These are phyloP conservation scores for Noctua fimbriata DNA, from an alignment of 2,888 invertebrate genomes.

Conservation along the genomic window DNA sequence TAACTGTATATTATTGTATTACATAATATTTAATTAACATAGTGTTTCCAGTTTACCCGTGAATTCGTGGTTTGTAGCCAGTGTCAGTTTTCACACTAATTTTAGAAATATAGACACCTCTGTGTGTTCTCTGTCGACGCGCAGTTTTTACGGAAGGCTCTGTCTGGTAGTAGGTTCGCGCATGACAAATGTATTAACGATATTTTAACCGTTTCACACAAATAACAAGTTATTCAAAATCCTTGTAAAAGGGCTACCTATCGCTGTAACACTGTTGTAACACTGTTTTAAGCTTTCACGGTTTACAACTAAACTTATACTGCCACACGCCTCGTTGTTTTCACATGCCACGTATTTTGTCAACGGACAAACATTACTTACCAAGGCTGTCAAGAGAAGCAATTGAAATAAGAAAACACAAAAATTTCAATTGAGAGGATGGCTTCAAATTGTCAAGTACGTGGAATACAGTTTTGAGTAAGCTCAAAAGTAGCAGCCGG, in stretches of 20 bases:
- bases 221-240: neutral
- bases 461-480: too few relatives aligned
- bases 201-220: slow-evolving; percentile 4
- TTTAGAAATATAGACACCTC: slow-evolving; percentile 70
- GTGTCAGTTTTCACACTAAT: slow-evolving; percentile 80
- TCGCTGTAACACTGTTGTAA: too few relatives aligned
- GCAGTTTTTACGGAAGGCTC: slow-evolving; percentile 70
- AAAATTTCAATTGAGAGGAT: too few relatives aligned
- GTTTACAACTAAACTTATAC: too few relatives aligned
- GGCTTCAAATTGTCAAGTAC: too few relatives aligned
- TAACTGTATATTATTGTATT: slow-evolving; percentile 56
- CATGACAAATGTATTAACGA: neutral
- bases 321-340: too few relatives aligned
- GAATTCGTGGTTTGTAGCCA: slow-evolving; percentile 73
- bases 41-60: slow-evolving; percentile 78
- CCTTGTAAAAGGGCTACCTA: neutral
- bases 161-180: slow-evolving; percentile 2
- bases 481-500: too few relatives aligned
- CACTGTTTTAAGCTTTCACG: too few relatives aligned
- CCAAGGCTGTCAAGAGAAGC: too few relatives aligned
- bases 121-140: slow-evolving; percentile 40
- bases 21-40: slow-evolving; percentile 59
- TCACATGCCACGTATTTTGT: too few relatives aligned
- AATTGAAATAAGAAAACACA: too few relatives aligned
- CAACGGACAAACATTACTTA: too few relatives aligned